Conservation (phyloP, 2,888 invertebrate genomes). For the Drosophila pseudotakahashii region DNA sequence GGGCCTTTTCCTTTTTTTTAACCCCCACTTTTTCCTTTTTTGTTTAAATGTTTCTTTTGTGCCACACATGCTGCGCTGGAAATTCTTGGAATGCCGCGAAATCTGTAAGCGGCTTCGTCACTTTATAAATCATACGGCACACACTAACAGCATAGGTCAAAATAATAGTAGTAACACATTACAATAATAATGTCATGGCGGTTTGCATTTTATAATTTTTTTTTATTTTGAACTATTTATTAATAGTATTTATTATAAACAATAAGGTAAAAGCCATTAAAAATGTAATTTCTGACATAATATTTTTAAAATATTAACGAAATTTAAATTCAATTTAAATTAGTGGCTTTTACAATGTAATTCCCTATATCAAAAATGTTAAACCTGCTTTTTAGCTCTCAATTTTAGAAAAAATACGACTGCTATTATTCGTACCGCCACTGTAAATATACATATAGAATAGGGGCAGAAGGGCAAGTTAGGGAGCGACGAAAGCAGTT, state of each 20-base stretch:
- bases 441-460: conserved; percentile 13
- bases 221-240: no score
- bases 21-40: not conserved
- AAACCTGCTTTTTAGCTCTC: no score
- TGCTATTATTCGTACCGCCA: conserved; percentile 2
- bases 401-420: not conserved
- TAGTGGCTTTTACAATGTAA: no score
- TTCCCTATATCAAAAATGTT: no score
- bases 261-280: no score
- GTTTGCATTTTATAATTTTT: no score
- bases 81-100: conserved; percentile 71
- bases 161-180: not conserved
- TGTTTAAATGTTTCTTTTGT: conserved; percentile 21
- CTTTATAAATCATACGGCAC: conserved; percentile 70
- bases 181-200: no score
- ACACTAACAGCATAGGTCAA: not conserved
- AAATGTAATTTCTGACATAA: no score
- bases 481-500: conserved; percentile 48
- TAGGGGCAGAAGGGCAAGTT: conserved; percentile 21
- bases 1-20: not conserved
- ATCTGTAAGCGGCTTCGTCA: conserved; percentile 59
- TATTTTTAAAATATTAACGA: no score
- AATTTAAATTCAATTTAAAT: no score
- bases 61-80: conserved; percentile 54
- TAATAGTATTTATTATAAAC: no score